Evolutionary conservation across 2,888 invertebrate species (phyloP), one percentile per base, ranked within the genome.

Genomic region (Callimorpha dominula): DNA sequence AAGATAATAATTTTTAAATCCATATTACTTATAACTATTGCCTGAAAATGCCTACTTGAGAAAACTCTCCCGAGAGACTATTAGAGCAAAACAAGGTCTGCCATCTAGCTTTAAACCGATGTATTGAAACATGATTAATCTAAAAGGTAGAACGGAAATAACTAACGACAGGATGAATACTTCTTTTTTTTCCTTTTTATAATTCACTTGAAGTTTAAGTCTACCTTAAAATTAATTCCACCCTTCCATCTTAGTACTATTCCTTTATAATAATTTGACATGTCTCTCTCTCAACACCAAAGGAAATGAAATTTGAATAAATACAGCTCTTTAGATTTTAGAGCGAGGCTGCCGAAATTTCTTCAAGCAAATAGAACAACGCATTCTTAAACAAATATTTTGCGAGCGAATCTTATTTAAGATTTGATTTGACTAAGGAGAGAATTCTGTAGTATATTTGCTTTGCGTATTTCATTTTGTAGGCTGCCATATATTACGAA

Each of bases 261-360:
- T 20, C 42, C 20, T 31, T 46, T 14, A 60, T 60, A 31, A 12
- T 31, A 14, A 31, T 14, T 31, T 31, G 4, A 67, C 63, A 76
- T 73, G 64, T 74, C 60, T 52, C 81, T 75, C 68, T 70, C 70
- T 70, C 65, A 71, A 65, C 67, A 69, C 65, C 68, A 76, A 67
- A 68, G 20, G 60, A 76, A 73, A 79, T 66, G 67, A 76, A 79
- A 84, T 82, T 82, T 82, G 75, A 82, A 82, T 82, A 82, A 82
- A 82, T 76, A 81, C 79, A 77, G 77, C 78, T 77, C 46, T 70
- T 80, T 79, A 79, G 77, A 50, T 77, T 79, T 65, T 11, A 65
- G 68, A 69, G 72, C 60, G 74, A 73, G 65, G 68, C 72, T 65
- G 42, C n/a, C 46, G 74, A 77, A 74, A 79, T 81, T 81, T 75